Conservation (phyloP, 92 coral and sea anemone species). For the Paramuricea clavata region DNA sequence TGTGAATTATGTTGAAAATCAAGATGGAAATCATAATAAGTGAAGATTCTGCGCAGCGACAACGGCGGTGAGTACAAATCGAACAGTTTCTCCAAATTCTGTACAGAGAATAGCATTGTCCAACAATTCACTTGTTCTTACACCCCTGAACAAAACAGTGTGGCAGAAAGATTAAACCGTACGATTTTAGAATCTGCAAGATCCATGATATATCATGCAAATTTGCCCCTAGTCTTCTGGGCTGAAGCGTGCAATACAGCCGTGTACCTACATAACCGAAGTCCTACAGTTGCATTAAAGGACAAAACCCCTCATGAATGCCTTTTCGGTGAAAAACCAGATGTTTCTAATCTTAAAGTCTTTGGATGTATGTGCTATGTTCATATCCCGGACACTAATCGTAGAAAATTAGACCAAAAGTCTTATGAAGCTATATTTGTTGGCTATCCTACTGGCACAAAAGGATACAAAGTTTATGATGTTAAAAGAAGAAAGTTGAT, state of each 20-base stretch:
- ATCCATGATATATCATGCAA: constrained; percentile 62
- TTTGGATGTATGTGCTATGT: constrained; percentile 65
- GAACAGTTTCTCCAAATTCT: not conserved
- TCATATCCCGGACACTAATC: constrained; percentile 26
- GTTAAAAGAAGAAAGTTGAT: not conserved
- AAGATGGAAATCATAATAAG: not conserved
- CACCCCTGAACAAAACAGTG: constrained; percentile 43
- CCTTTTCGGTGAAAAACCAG: constrained; percentile 19
- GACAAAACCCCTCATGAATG: constrained; percentile 58
- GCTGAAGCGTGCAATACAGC: constrained; percentile 77
- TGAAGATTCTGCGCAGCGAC: not conserved
- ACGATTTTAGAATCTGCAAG: constrained; percentile 48
- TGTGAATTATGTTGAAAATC: not conserved
- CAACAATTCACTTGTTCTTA: constrained; percentile 40
- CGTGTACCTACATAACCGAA: constrained; percentile 60
- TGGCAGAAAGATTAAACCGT: constrained; percentile 49
- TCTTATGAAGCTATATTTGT: constrained; percentile 68
- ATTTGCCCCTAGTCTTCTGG: constrained; percentile 67
- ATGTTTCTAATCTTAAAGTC: constrained; percentile 46
- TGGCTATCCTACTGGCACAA: constrained; percentile 67
- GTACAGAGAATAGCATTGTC: constrained; percentile 28
- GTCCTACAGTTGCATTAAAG: constrained; percentile 52
- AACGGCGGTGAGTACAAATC: constrained; percentile 4
- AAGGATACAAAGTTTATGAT: constrained; percentile 62
- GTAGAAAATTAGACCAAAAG: constrained; percentile 62